Percentiles rank a stretch among this genome's conserved stretches.
phyloP scores from a whole-genome alignment of 2,113 vertebrate species.

The Nerophis lumbriciformis region DNA sequence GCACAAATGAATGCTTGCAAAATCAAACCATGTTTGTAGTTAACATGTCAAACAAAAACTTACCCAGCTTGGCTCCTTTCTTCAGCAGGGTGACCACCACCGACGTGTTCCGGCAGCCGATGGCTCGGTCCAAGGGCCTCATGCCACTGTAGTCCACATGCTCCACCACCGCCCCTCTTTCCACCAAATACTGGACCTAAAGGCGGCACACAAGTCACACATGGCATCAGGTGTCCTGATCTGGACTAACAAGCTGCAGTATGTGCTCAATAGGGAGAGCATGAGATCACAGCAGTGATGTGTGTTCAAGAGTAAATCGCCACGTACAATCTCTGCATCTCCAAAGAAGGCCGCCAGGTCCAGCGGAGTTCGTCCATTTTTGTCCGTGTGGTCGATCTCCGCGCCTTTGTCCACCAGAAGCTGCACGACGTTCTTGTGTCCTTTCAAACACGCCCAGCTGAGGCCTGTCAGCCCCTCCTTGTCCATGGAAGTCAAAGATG shows the following conservation, averaged over 20 bases:
- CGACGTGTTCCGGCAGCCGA: constrained; percentile 89
- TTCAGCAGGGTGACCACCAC: constrained; percentile 90
- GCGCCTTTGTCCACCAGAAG: constrained; percentile 90
- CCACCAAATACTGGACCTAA: constrained; percentile 96
- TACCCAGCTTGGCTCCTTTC: constrained; percentile 95
- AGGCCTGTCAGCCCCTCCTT: constrained; percentile 92
- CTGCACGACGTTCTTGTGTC: constrained; percentile 88
- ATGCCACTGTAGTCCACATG: constrained; percentile 95
- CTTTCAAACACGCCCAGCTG: constrained; percentile 97
- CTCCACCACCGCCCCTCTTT: constrained; percentile 91
- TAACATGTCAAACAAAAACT: constrained; percentile 3
- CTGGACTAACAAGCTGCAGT: constrained; percentile 16
- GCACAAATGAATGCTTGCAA: background rate
- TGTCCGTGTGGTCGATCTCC: constrained; percentile 91
- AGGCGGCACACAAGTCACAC: background rate
- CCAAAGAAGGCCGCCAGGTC: constrained; percentile 96
- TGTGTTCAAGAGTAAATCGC: background rate
- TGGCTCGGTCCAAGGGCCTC: constrained; percentile 94
- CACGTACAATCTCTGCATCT: constrained; percentile 89
- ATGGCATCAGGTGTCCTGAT: background rate
- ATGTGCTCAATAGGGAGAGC: constrained; percentile 15
- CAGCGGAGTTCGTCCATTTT: constrained; percentile 90
- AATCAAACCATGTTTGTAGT: background rate
- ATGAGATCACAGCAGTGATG: too few relatives aligned
- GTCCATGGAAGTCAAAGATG: constrained; percentile 84